Conservation (phyloP, 2,113 vertebrate species). For the Gymnobelideus leadbeateri region DNA sequence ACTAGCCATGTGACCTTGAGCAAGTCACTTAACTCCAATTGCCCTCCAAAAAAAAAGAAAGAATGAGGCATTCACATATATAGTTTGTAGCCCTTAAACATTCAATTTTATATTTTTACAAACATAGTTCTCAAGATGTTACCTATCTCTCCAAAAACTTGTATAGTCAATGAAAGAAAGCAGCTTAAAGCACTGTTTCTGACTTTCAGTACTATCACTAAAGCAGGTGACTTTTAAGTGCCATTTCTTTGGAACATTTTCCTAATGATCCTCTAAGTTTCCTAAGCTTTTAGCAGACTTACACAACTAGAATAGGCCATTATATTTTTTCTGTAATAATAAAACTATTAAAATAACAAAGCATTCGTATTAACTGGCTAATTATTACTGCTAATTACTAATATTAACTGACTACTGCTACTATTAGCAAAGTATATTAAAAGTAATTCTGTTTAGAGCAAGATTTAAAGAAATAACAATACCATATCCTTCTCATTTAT, state of each 20-base stretch:
- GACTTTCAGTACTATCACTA: too few species aligned
- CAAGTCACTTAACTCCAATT: too few species aligned
- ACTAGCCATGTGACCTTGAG: too few species aligned
- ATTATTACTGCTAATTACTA: not conserved
- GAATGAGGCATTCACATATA: not conserved
- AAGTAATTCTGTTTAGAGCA: not conserved
- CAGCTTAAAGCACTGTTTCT: too few species aligned
- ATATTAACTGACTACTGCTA: not conserved
- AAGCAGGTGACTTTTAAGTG: too few species aligned
- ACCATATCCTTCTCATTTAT: not conserved
- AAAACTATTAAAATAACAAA: conserved; percentile 6
- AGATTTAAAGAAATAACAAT: not conserved
- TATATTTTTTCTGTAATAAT: conserved; percentile 4
- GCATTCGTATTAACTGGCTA: not conserved
- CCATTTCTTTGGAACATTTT: too few species aligned
- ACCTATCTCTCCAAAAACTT: not conserved
- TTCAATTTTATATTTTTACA: not conserved
- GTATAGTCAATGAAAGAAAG: not conserved
- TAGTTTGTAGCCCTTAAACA: not conserved
- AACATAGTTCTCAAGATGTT: not conserved
- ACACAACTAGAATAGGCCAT: too few species aligned
- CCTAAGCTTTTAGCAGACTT: too few species aligned
- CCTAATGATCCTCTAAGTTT: too few species aligned
- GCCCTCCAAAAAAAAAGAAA: not conserved
- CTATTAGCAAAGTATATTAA: not conserved